Percentiles rank a stretch among this genome's conserved stretches.
These are phyloP conservation scores for Procambarus virginalis DNA, from an alignment of 1,140 invertebrate species.

Conservation along the genomic window DNA sequence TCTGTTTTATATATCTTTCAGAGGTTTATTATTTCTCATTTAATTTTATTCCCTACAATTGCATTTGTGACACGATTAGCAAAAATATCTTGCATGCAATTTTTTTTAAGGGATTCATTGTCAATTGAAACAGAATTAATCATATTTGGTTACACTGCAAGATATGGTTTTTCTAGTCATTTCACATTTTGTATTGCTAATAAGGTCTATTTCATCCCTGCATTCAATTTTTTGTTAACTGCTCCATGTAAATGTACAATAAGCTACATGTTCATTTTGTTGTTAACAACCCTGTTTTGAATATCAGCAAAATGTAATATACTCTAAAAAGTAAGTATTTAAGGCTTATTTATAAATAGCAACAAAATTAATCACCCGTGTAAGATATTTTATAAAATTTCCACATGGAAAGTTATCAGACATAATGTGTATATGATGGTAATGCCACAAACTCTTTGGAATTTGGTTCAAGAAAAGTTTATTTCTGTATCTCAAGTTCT, in stretches of 20 bases:
- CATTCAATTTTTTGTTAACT: background rate
- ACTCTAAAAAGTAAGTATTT: too few relatives aligned
- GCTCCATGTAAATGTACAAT: background rate
- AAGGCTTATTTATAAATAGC: background rate
- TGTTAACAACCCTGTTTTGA: too few relatives aligned
- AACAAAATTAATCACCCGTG: background rate
- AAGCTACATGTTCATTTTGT: background rate
- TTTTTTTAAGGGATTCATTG: background rate
- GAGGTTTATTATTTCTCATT: slow-evolving; percentile 6
- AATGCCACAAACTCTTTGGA: background rate
- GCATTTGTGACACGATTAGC: slow-evolving; percentile 5
- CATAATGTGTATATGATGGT: background rate
- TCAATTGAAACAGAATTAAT: background rate
- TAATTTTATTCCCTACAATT: background rate
- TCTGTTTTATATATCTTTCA: background rate
- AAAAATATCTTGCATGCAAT: background rate
- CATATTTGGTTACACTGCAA: background rate
- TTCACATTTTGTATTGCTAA: background rate
- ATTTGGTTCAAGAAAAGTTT: too few relatives aligned
- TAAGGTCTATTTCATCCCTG: background rate
- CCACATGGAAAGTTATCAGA: background rate
- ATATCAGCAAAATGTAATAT: too few relatives aligned
- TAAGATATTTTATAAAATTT: background rate
- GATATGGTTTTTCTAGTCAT: background rate
- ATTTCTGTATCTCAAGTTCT: too few relatives aligned